Evolutionary conservation across 92 coral and sea anemone genomes (phyloP).

Genomic region (Heliopora coerulea): DNA sequence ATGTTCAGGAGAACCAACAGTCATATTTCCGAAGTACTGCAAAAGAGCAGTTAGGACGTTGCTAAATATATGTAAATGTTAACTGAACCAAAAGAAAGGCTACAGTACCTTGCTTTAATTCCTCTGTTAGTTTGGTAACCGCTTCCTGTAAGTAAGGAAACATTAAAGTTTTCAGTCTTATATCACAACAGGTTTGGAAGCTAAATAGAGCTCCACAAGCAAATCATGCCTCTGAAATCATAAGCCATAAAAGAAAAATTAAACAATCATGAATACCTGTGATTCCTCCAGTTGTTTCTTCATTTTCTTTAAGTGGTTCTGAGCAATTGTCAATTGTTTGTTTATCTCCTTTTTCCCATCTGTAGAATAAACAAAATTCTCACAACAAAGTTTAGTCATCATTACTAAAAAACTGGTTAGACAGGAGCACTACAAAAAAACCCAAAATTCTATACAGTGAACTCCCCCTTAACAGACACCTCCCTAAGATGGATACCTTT

Average conservation of each 20-base stretch:
- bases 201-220: too few relatives aligned
- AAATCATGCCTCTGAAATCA: too few relatives aligned
- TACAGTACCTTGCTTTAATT: slow-evolving; percentile 6
- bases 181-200: not conserved
- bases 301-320: not conserved
- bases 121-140: slow-evolving; percentile 10
- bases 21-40: too few relatives aligned
- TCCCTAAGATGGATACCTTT: too few relatives aligned
- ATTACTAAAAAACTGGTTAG: not conserved
- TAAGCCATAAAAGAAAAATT: not conserved
- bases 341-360: slow-evolving; percentile 12
- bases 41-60: not conserved
- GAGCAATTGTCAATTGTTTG: slow-evolving; percentile 1
- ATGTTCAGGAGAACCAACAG: too few relatives aligned
- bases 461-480: too few relatives aligned
- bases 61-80: too few relatives aligned
- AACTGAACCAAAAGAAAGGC: not conserved
- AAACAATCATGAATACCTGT: not conserved
- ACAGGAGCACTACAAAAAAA: too few relatives aligned
- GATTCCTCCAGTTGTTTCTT: not conserved
- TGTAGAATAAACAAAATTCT: not conserved
- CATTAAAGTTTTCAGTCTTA: not conserved
- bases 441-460: too few relatives aligned
- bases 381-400: not conserved
- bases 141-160: slow-evolving; percentile 4